Evolutionary conservation across 2,113 vertebrate genomes (phyloP), one percentile per base, ranked within the genome.

Genomic region (Indri indri): DNA sequence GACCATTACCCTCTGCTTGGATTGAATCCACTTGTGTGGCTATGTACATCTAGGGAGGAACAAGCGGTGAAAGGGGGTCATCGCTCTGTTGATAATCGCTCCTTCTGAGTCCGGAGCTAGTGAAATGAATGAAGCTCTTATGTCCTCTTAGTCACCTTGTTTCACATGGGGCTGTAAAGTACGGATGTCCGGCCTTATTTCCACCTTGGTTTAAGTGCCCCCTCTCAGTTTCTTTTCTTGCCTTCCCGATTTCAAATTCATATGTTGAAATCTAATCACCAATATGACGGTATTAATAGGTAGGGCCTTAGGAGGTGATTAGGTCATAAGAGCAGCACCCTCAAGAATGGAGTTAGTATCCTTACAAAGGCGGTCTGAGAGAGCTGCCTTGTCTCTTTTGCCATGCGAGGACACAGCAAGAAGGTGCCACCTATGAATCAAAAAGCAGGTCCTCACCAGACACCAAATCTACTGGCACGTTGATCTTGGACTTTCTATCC

Each of bases 71-170:
- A 16, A 34, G 0, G 25, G 45, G 1, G 13, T 74, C 47, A 17
- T 18, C 17, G 13, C 4, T 13, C 42, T 47, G 8, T 6, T 32
- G 50, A 66, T 6, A 5, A 42, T 9, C 23, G 47, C 27, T 52
- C 10, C 45, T 63, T 85, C 12, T 40, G 90, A 54, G 30, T 52
- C 40, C 32, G 16, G 74, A 83, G 13, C 54, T 47, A 34, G 32
- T 32, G 77, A 65, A 27, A n/a, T 22, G 25, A 66, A 23, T 22
- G 3, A n/a, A 77, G 20, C 23, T 32, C 5, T 25, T 6, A 20
- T 1, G 1, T 42, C 14, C 40, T n/a, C 6, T 0, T 23, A 18
- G 3, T 22, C 52, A 27, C n/a, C 16, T 4, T 52, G 17, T 30
- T 63, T 52, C 68, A 34, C 16, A n/a, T 9, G 6, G 40, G 52